Base-by-base conservation (phyloP, 2,888 invertebrate genomes). In the Amblyjoppa proteus region DNA sequence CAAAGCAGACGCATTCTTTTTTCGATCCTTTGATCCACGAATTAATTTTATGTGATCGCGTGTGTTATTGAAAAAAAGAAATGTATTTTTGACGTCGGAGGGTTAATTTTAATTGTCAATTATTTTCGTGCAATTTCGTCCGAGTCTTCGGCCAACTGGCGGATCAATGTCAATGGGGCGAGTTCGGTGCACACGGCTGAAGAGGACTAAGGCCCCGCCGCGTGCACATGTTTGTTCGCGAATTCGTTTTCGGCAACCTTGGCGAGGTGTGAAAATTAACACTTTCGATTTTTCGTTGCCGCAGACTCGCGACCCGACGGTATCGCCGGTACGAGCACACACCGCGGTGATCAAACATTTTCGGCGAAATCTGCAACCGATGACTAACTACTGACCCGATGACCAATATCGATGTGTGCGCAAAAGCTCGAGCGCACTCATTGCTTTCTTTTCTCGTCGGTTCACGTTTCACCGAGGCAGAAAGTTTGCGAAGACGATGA, bases 221-320 rank as follows among this genome's bases (percentile, higher is more conserved):
- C 9, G 25, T 73, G 69, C 69, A 73, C 71, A 79, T 87, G 80
- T 88, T 88, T 87, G 87, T 82, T 81, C 78, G 81, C 87, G 87
- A 84, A 88, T 87, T 87, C 84, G 82, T 80, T 91, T 90, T 90
- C 88, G 88, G 89, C 87, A 90, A 89, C 92, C 92, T 92, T 92
- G 92, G 83, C 2, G 69, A 91, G 89, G 92, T 91, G 92, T 90
- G 92, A 92, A 91, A 92, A 92, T 90, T 92, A 91, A 88, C 92
- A 91, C 92, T 91, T 90, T 92, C 79, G 73, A 75, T 88, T 83
- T 84, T 71, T 73, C 25, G 38, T 56, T 74, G 41, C 20, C 64
- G 73, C 28, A 11, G 41, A 16, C 61, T 64, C 61, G 61, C 58
- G 28, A 38, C 7, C n/a, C 38, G 38, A 11, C 31, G 28, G 16